A percentile compares a stretch with the other conserved stretches of the same genome.
Evolutionary conservation across 2,888 invertebrate species (phyloP).

Genomic region (Thysanoteuthis rhombus): DNA sequence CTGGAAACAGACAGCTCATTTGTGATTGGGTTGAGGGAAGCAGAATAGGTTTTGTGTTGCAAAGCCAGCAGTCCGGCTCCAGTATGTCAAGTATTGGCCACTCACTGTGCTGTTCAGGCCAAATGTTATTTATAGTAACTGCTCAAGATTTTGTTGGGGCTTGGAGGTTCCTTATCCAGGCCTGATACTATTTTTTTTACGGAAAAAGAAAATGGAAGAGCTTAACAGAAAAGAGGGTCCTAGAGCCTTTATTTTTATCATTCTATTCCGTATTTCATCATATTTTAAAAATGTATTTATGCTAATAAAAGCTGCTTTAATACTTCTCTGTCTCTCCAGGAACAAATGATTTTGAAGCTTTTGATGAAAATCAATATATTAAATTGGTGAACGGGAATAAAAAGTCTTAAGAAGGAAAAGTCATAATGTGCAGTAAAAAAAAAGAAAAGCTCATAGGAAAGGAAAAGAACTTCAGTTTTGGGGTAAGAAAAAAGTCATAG

Average conservation of each 20-base stretch:
- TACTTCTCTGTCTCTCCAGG: not conserved
- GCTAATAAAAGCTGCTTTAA: too few species aligned
- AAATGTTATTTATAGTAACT: not conserved
- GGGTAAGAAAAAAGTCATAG: too few species aligned
- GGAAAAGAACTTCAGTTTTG: too few species aligned
- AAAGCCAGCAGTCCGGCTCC: not conserved
- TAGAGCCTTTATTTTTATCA: not conserved
- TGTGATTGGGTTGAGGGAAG: not conserved
- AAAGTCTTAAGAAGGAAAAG: too few species aligned
- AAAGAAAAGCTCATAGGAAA: too few species aligned
- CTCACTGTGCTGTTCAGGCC: conserved; percentile 12
- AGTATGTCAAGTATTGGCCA: not conserved
- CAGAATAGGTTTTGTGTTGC: not conserved
- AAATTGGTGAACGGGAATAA: too few species aligned
- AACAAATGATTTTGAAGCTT: too few species aligned
- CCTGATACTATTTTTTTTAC: not conserved
- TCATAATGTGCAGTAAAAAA: too few species aligned
- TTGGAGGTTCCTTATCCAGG: not conserved
- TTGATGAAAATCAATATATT: too few species aligned
- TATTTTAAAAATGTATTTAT: not conserved
- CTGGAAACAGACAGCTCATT: not conserved
- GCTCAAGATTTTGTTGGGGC: not conserved
- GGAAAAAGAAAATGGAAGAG: not conserved
- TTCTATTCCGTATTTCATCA: not conserved
- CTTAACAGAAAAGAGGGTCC: not conserved